These are phyloP conservation scores for Eumacrocentrus americanus DNA, from an alignment of 2,888 invertebrate species.

Conservation along the genomic window DNA sequence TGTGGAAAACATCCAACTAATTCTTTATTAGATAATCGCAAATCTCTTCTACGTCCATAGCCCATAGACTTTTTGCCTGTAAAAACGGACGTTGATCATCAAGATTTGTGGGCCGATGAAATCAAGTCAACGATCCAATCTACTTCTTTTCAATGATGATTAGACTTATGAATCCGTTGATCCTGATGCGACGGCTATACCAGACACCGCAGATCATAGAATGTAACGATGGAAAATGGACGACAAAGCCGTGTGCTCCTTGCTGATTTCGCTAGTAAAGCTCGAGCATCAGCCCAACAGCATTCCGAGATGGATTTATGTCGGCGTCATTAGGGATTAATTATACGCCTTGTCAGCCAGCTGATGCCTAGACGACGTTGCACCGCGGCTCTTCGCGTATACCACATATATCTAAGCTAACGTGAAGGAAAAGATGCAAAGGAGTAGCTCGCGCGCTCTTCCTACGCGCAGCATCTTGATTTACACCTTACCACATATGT, in stretches of 20 bases:
- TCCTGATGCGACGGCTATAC: too few relatives aligned
- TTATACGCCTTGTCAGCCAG: constrained; percentile 58
- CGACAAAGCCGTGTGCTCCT: constrained; percentile 31
- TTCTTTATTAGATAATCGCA: too few relatives aligned
- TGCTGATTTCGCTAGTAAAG: constrained; percentile 26
- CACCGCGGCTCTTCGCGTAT: not conserved
- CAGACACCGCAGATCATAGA: too few relatives aligned
- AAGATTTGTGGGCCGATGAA: not conserved
- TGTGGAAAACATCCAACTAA: too few relatives aligned
- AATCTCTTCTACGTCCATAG: too few relatives aligned
- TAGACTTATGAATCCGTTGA: too few relatives aligned
- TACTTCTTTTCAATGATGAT: not conserved
- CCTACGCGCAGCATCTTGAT: constrained; percentile 28
- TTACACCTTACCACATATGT: constrained; percentile 13
- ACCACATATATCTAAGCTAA: not conserved
- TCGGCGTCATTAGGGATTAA: constrained; percentile 58
- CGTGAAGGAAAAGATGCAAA: constrained; percentile 1
- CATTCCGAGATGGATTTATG: constrained; percentile 55
- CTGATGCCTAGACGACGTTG: constrained; percentile 44
- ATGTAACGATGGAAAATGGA: constrained; percentile 50
- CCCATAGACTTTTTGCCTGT: too few relatives aligned
- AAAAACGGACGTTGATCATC: too few relatives aligned
- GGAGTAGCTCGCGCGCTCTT: constrained; percentile 21
- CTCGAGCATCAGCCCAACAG: too few relatives aligned
- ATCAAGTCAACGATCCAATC: not conserved